Evolutionary conservation across 1,140 invertebrate species (phyloP).

Genomic region (Drosophila pectinifera): DNA sequence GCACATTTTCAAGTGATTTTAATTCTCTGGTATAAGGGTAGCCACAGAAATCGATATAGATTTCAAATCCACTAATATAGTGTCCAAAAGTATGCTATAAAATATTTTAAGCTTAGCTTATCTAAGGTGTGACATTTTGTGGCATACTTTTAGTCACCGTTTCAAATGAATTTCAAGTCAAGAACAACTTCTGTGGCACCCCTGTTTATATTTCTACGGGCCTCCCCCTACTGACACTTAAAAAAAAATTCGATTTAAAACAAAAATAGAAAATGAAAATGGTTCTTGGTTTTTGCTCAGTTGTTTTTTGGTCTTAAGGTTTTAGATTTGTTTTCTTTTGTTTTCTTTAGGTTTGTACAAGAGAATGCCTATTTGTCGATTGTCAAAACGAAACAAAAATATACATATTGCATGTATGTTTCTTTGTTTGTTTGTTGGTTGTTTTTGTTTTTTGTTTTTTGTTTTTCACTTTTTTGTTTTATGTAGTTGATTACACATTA

Average conservation of each 20-base stretch:
- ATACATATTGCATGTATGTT: constrained; percentile 44
- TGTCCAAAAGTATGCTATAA: not conserved
- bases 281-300: constrained; percentile 50
- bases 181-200: not conserved
- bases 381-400: constrained; percentile 84
- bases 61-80: not conserved
- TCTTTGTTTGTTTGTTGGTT: constrained; percentile 56
- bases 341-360: constrained; percentile 76
- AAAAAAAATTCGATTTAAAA: constrained; percentile 42
- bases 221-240: constrained; percentile 1
- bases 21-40: not conserved
- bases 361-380: constrained; percentile 85
- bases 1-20: not conserved
- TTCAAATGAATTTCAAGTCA: not conserved
- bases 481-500: constrained; percentile 56
- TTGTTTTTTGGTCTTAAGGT: constrained; percentile 64
- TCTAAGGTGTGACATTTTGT: not conserved
- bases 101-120: not conserved
- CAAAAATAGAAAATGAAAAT: constrained; percentile 53
- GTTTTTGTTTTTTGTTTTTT: constrained; percentile 22
- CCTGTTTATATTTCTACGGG: not conserved
- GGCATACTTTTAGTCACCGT: not conserved
- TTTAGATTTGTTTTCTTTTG: constrained; percentile 40
- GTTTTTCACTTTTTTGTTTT: constrained; percentile 36
- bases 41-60: not conserved